These are phyloP conservation scores for Dione vanillae DNA, from an alignment of 2,888 invertebrate species.

Conservation along the genomic window DNA sequence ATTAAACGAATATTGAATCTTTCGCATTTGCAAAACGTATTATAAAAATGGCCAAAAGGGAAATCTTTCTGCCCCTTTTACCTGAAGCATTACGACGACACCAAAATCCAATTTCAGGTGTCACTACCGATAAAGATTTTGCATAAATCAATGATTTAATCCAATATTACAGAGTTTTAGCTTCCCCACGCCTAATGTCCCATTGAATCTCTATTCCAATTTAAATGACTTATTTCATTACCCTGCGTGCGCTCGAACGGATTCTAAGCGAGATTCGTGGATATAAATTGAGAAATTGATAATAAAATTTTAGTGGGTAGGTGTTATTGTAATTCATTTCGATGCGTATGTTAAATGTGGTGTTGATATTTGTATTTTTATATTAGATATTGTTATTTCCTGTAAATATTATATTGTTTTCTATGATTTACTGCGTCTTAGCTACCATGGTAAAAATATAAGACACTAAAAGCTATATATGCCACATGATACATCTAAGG, in stretches of 20 bases:
- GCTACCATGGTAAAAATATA: too few relatives aligned
- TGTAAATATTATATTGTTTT: not conserved
- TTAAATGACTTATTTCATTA: slow-evolving; percentile 83
- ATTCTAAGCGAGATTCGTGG: slow-evolving; percentile 63
- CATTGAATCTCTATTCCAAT: slow-evolving; percentile 81
- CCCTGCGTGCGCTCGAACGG: slow-evolving; percentile 64
- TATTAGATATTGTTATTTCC: not conserved
- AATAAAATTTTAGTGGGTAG: slow-evolving; percentile 75
- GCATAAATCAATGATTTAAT: slow-evolving; percentile 83
- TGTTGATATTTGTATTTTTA: not conserved
- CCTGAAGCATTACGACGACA: slow-evolving; percentile 68
- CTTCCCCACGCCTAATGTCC: slow-evolving; percentile 74
- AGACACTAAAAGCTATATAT: too few relatives aligned
- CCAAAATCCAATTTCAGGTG: slow-evolving; percentile 79
- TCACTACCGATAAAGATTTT: slow-evolving; percentile 78
- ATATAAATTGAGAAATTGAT: slow-evolving; percentile 79
- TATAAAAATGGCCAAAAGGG: slow-evolving; percentile 29
- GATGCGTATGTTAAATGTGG: slow-evolving; percentile 43
- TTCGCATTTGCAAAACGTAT: not conserved
- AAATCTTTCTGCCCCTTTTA: slow-evolving; percentile 43
- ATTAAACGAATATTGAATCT: slow-evolving; percentile 6
- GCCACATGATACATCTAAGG: too few relatives aligned
- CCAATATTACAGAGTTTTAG: slow-evolving; percentile 79
- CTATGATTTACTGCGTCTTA: not conserved
- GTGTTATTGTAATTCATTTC: slow-evolving; percentile 65